Conservation (phyloP, 2,888 invertebrate genomes). For the Lutraria lutraria region DNA sequence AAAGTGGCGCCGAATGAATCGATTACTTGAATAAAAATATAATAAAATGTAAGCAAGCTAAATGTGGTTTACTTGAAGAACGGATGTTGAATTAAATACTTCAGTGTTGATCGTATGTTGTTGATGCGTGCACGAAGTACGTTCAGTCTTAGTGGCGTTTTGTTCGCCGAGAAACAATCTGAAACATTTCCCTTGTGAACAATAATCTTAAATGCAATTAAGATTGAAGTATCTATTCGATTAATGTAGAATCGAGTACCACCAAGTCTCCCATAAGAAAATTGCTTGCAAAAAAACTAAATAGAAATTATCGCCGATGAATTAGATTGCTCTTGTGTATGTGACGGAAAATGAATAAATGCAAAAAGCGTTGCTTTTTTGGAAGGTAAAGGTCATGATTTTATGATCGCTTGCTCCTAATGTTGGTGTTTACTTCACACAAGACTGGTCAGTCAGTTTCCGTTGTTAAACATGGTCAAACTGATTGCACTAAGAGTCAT, state of each 20-base stretch:
- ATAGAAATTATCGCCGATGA: neutral
- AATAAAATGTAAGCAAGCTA: neutral
- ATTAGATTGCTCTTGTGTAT: neutral
- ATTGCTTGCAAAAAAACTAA: neutral
- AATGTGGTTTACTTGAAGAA: neutral
- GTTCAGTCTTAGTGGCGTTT: neutral
- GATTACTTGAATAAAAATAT: neutral
- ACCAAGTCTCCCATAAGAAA: neutral
- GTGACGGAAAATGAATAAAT: too few relatives aligned
- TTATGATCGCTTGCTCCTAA: too few relatives aligned
- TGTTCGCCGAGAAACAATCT: neutral
- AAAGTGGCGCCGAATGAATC: neutral
- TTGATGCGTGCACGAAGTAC: neutral
- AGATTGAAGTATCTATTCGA: slow-evolving; percentile 1
- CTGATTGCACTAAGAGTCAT: too few relatives aligned
- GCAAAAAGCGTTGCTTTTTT: too few relatives aligned
- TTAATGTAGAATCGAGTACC: neutral
- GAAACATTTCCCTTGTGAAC: neutral
- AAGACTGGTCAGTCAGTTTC: too few relatives aligned
- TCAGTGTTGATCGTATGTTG: neutral
- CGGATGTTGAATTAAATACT: neutral
- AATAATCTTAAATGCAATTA: neutral
- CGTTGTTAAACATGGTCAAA: too few relatives aligned
- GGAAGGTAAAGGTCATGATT: too few relatives aligned
- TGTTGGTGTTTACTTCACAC: too few relatives aligned